Evolutionary conservation across 2,113 vertebrate species (phyloP), one percentile per base, ranked within the genome.

Genomic region (Boleophthalmus pectinirostris): DNA sequence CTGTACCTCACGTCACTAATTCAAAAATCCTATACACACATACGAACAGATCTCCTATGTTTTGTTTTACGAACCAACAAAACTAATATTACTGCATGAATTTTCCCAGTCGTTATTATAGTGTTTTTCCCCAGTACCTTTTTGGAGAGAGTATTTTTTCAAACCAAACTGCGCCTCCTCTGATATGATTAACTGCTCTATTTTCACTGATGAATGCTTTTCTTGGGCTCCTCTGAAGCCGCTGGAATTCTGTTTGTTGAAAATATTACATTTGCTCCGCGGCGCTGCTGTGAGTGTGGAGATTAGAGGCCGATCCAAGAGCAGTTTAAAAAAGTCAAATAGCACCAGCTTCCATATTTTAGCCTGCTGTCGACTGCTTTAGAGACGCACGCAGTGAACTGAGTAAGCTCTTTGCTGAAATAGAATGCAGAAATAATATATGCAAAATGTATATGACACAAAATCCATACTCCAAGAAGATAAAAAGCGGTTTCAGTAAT

Each of bases 231-330:
- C 24, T 23, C 72, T 67, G 68, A 82, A 78, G 78, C 66, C 77
- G 56, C 45, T 68, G 51, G 65, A 79, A 81, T 76, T 73, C 73
- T 73, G 68, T 75, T 77, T 71, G 74, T 73, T 56, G 69, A 77
- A 77, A 64, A 83, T 85, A 84, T 82, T 64, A 63, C 54, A 73
- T 74, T 73, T 61, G 79, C 85, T 72, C 4, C 0, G 20, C 84
- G 78, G 78, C 58, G 70, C 58, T 54, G 33, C 65, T 78, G 84
- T 71, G 47, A 68, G 73, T 68, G 74, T 68, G 72, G 68, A 73
- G 73, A 84, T 81, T 77, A 81, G 64, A 79, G 77, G 77, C 67
- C 64, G 76, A 82, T 80, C 66, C 66, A 54, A 78, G 77, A 54
- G 56, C 79, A 33, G 58, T 47, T 47, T 47, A 14, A 15, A 14